Evolutionary conservation across 2,113 vertebrate genomes (phyloP).

Genomic region (Acrocephalus kingi): DNA sequence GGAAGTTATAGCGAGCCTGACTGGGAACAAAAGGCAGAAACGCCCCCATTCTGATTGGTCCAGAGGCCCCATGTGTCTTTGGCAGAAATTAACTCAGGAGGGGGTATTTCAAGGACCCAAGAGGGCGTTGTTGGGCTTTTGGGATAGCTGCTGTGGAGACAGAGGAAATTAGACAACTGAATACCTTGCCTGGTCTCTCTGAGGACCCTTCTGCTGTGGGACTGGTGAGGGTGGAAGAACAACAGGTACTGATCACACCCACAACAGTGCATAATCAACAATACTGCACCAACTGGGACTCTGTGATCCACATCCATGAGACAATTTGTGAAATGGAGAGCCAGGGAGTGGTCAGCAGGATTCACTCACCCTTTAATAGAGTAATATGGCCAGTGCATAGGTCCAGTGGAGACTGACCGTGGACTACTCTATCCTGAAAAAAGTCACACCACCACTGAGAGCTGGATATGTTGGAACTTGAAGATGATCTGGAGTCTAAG

Average conservation of each 20-base stretch:
- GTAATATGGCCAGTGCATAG: background rate
- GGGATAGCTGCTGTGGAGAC: background rate
- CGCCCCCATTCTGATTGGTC: background rate
- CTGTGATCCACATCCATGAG: background rate
- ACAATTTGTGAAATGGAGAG: background rate
- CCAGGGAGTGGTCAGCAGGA: background rate
- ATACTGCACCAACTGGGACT: fast-evolving
- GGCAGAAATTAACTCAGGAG: background rate
- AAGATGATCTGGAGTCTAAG: background rate
- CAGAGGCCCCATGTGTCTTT: background rate
- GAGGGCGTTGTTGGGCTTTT: background rate
- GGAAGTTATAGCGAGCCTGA: background rate
- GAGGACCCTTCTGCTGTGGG: background rate
- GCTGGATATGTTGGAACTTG: background rate
- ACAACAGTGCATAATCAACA: background rate
- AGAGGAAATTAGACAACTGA: background rate
- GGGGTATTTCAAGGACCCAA: background rate
- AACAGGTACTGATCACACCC: background rate
- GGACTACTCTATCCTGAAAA: background rate
- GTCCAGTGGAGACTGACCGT: background rate
- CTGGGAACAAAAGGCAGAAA: background rate
- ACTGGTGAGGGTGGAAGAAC: background rate
- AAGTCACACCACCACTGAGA: background rate
- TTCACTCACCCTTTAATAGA: background rate
- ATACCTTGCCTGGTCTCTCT: background rate